Evolutionary conservation across 2,888 invertebrate genomes (phyloP).

Genomic region (Apotomis betuletana): DNA sequence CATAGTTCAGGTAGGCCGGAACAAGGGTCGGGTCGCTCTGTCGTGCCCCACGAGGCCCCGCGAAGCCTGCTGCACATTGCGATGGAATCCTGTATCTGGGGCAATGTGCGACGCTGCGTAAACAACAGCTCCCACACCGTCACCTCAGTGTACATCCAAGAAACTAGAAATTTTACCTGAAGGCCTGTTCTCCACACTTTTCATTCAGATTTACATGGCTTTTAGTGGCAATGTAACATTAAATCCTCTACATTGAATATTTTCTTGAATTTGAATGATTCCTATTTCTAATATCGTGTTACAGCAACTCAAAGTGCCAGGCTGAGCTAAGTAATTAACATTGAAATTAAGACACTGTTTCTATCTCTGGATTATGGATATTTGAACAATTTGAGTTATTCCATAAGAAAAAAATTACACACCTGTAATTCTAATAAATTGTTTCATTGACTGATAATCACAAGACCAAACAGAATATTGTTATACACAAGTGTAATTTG

Average conservation of each 20-base stretch:
- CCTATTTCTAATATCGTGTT: no score
- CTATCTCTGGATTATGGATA: background rate
- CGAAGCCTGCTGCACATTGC: slow-evolving; percentile 9
- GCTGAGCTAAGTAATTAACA: no score
- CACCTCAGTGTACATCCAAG: background rate
- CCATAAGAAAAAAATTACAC: background rate
- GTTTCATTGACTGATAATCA: no score
- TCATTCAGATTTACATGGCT: background rate
- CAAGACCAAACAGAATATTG: no score
- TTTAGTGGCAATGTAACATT: no score
- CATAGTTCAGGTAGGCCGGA: background rate
- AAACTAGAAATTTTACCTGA: slow-evolving; percentile 1
- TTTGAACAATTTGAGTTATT: background rate
- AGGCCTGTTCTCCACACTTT: background rate
- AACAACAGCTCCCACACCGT: slow-evolving; percentile 19
- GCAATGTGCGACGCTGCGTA: slow-evolving; percentile 35
- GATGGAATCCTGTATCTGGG: slow-evolving; percentile 8
- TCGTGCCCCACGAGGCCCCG: background rate
- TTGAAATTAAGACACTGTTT: no score
- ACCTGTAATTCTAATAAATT: no score
- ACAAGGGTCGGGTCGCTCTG: background rate
- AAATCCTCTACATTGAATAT: no score
- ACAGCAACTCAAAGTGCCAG: no score
- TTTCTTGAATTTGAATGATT: no score
- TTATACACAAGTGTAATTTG: background rate